Evolutionary conservation across 1,140 invertebrate genomes (phyloP).

Genomic region (Ceratina australensis): DNA sequence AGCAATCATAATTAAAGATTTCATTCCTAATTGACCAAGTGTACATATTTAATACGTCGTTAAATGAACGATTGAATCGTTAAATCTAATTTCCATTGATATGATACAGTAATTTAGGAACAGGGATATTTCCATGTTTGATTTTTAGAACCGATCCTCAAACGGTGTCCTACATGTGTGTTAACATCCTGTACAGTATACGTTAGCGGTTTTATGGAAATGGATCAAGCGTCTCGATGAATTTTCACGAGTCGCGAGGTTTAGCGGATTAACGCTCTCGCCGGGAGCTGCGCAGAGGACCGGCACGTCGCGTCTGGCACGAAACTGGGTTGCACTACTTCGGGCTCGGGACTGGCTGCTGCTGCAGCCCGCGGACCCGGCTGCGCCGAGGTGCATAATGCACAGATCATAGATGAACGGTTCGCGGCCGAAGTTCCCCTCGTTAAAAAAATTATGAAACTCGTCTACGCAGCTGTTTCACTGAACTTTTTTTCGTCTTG

Average conservation of each 20-base stretch:
- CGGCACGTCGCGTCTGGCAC: conserved; percentile 59
- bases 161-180: too few relatives aligned
- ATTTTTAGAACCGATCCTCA: too few relatives aligned
- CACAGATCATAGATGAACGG: conserved; percentile 8
- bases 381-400: conserved; percentile 9
- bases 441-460: conserved; percentile 30
- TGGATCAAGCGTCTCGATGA: conserved; percentile 40
- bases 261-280: conserved; percentile 32
- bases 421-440: neutral
- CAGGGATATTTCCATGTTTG: neutral
- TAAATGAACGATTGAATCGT: too few relatives aligned
- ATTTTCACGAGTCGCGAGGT: conserved; percentile 33
- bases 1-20: too few relatives aligned
- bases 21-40: too few relatives aligned
- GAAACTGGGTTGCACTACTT: conserved; percentile 76
- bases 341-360: conserved; percentile 1
- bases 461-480: neutral
- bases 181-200: too few relatives aligned
- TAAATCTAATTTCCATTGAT: too few relatives aligned
- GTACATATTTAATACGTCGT: too few relatives aligned
- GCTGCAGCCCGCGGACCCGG: neutral
- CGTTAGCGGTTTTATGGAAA: conserved; percentile 24
- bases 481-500: neutral
- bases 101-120: too few relatives aligned
- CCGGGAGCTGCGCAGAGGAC: conserved; percentile 41